Percentiles rank a stretch among this genome's conserved stretches.
These are phyloP conservation scores for Spodoptera frugiperda DNA, from an alignment of 1,140 invertebrate species.

Conservation along the genomic window DNA sequence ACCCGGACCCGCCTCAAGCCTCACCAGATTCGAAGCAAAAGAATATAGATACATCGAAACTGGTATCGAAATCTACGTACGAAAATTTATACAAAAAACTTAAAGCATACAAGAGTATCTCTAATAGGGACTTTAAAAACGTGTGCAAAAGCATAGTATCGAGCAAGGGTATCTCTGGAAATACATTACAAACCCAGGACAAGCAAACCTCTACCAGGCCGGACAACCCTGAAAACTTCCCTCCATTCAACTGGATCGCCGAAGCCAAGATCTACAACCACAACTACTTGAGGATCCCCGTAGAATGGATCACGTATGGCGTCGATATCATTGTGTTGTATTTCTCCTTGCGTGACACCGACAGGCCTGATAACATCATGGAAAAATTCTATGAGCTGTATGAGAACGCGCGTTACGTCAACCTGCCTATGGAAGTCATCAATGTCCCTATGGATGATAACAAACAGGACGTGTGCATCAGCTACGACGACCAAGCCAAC, in stretches of 20 bases:
- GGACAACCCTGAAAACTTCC: background rate
- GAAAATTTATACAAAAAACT: no score
- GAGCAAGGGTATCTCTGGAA: no score
- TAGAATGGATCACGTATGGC: slow-evolving; percentile 66
- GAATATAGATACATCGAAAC: no score
- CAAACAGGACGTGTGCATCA: slow-evolving; percentile 58
- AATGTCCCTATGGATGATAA: slow-evolving; percentile 75
- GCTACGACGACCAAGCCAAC: slow-evolving; percentile 72
- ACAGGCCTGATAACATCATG: slow-evolving; percentile 52
- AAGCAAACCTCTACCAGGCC: no score
- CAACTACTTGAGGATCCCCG: slow-evolving; percentile 59
- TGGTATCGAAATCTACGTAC: no score
- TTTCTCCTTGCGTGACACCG: slow-evolving; percentile 66
- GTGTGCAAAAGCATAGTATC: no score
- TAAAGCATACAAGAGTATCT: no score
- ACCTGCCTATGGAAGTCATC: slow-evolving; percentile 78
- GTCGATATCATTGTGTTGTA: slow-evolving; percentile 68
- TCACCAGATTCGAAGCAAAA: no score
- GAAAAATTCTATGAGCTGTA: slow-evolving; percentile 74
- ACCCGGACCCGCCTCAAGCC: no score
- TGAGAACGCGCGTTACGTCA: slow-evolving; percentile 71
- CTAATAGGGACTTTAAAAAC: no score
- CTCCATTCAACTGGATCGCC: slow-evolving; percentile 69
- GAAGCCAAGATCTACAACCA: slow-evolving; percentile 71
- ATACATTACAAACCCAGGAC: no score